Percentiles rank a stretch among this genome's conserved stretches.
Conservation (phyloP, 2,113 vertebrate genomes). For the Martes martes region DNA sequence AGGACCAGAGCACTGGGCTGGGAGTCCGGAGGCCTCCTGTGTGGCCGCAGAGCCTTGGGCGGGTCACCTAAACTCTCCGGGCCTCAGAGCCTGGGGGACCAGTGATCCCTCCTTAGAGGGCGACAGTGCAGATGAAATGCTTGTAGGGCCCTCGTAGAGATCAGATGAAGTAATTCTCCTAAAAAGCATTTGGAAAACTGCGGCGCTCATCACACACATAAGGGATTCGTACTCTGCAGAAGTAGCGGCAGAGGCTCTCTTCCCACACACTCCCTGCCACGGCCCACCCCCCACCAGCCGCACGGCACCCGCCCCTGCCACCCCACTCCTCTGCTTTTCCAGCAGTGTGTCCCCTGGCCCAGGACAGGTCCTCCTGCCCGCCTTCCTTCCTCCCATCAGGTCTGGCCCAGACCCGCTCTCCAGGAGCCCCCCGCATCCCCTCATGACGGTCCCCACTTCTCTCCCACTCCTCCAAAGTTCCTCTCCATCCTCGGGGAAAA, state of each 20-base stretch:
- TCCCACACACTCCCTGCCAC: not conserved
- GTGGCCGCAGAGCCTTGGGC: not conserved
- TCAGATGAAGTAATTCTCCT: not conserved
- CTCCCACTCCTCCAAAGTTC: not conserved
- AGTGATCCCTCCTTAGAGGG: not conserved
- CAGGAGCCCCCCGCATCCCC: not conserved
- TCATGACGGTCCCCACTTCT: not conserved
- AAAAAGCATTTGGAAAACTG: not conserved
- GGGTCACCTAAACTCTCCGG: not conserved
- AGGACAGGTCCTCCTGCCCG: not conserved
- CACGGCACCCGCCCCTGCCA: not conserved
- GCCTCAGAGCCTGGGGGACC: not conserved
- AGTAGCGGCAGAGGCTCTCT: not conserved
- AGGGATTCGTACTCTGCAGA: not conserved
- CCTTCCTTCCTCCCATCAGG: not conserved
- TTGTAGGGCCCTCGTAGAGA: not conserved
- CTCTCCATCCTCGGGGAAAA: not conserved
- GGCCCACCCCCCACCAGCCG: not conserved
- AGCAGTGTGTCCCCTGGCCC: not conserved
- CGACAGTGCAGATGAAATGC: not conserved
- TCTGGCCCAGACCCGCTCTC: not conserved
- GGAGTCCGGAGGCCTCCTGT: not conserved
- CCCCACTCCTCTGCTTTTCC: not conserved
- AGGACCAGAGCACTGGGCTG: not conserved
- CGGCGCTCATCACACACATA: not conserved